phyloP scores from a whole-genome alignment of 2,113 vertebrate genomes.

The Otolemur garnettii region DNA sequence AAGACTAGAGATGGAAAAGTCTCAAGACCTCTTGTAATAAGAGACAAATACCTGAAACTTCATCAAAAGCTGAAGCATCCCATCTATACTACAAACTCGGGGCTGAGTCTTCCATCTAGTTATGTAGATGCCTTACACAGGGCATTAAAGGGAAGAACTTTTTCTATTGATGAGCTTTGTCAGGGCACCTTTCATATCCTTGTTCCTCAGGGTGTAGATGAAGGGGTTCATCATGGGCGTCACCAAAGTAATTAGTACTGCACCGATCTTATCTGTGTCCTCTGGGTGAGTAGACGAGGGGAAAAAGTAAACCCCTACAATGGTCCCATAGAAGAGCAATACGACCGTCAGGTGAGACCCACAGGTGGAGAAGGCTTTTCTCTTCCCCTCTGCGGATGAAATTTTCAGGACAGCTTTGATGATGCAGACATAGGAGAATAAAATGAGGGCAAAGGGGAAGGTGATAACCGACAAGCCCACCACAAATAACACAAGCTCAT shows the following conservation, averaged over 20 bases:
- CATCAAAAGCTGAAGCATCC: neutral
- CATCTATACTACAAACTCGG: neutral
- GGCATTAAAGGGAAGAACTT: neutral
- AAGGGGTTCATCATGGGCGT: conserved; percentile 79
- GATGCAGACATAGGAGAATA: conserved; percentile 76
- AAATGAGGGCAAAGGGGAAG: conserved; percentile 70
- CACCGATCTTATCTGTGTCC: conserved; percentile 69
- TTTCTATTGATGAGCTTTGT: conserved; percentile 41
- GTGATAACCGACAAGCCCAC: conserved; percentile 50
- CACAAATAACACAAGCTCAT: conserved; percentile 51
- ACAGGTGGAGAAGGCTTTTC: conserved; percentile 80
- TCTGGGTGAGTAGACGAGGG: conserved; percentile 58
- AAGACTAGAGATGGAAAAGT: neutral
- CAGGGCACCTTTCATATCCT: conserved; percentile 75
- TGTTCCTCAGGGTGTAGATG: conserved; percentile 79
- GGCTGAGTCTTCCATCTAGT: neutral
- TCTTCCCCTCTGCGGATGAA: conserved; percentile 50
- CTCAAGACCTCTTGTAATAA: neutral
- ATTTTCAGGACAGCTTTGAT: conserved; percentile 65
- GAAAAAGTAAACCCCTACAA: conserved; percentile 63
- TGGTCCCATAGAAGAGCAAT: conserved; percentile 76
- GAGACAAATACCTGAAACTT: neutral
- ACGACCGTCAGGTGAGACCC: conserved; percentile 76
- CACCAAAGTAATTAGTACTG: conserved; percentile 74
- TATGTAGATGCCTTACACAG: neutral